These are phyloP conservation scores for Clamator glandarius DNA, from an alignment of 2,797 vertebrate genomes.

Conservation along the genomic window DNA sequence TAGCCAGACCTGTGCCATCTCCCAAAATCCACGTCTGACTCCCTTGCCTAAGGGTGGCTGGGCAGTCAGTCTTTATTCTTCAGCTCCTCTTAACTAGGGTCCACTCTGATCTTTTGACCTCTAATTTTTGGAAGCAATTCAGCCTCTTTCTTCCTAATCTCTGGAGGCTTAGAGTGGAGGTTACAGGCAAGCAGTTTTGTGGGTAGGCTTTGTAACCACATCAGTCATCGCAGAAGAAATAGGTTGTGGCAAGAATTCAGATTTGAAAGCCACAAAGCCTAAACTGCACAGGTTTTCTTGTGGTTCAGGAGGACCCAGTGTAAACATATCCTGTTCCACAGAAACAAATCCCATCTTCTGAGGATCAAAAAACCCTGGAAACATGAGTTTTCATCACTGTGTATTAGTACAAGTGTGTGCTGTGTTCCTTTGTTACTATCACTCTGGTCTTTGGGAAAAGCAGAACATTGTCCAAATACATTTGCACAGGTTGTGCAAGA, in stretches of 20 bases:
- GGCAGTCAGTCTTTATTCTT: background rate
- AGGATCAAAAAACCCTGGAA: background rate
- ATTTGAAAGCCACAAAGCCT: background rate
- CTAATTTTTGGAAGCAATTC: background rate
- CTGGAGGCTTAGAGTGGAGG: background rate
- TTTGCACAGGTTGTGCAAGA: background rate
- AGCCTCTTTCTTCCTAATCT: background rate
- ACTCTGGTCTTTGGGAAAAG: background rate
- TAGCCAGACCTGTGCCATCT: background rate
- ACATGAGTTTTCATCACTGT: background rate
- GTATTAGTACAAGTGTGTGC: accelerated
- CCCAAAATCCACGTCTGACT: background rate
- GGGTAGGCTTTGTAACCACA: background rate
- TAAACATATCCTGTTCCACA: background rate
- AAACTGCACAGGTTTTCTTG: background rate
- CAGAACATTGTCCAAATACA: background rate
- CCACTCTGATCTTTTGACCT: background rate
- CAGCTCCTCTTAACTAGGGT: background rate
- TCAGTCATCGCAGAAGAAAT: background rate
- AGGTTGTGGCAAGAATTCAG: background rate
- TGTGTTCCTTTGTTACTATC: background rate
- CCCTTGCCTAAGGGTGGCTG: background rate
- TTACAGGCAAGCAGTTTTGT: background rate
- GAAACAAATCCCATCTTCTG: background rate
- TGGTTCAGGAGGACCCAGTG: background rate